Base-by-base conservation (phyloP, 2,113 vertebrate species). In the Onychostoma macrolepis region DNA sequence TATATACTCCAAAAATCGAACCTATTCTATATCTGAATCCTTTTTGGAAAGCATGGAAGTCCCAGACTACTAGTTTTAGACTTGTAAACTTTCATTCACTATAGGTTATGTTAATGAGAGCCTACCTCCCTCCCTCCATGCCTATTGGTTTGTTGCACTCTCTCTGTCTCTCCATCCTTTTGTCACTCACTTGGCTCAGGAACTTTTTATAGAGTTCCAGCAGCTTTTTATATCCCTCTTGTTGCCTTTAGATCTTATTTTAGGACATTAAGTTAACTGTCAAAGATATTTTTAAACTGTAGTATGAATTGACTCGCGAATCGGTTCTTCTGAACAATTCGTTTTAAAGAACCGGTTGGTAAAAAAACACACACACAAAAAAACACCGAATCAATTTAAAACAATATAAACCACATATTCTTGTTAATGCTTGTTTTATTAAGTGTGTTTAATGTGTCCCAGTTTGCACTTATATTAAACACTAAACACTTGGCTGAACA, bases 31-130 rank as follows among this genome's bases (percentile, higher is more conserved):
- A 24, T 74, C 71, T 41, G 10, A 74, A 74, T 74, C 71, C 69
- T 72, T 72, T 58, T 8, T 10, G 13, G 48, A 71, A 41, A 41
- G 36, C 13, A 38, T 58, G 69, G 3, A 9, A 41, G n/a, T 24
- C 33, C 8, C 9, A 0, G 26, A 85, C 33, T 45, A 58, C 38
- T 26, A 85, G 19, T 63, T 65, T 53, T 24, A 72, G 48, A 78
- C 50, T 19, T 88, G 75, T 53, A 36, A 69, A 86, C 43, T 80
- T 86, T 56, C 28, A 28, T 86, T 8, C 75, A 77, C 9, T 63
- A 10, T n/a, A 45, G 36, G 28, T 26, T 41, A 43, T 71, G 19
- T 41, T 45, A 76, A 30, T 45, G 9, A 41, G 21, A 24, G 36
- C 28, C 50, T 48, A 13, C 69, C 76, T 76, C 24, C 53, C 75